Evolutionary conservation across 2,113 vertebrate species (phyloP).

Genomic region (Phainopepla nitens): DNA sequence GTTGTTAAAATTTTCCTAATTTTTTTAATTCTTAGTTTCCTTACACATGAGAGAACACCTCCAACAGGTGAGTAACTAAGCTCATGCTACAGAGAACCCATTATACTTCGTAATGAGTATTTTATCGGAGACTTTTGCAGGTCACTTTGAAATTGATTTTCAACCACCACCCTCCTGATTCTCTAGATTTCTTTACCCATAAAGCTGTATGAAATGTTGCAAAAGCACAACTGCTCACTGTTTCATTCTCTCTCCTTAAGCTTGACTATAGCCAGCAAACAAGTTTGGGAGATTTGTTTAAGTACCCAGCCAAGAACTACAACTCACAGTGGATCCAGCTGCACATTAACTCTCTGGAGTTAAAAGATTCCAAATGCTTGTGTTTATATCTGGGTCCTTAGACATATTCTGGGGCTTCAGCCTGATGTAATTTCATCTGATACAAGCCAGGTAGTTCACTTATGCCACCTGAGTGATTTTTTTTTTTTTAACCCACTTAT

Average conservation of each 20-base stretch:
- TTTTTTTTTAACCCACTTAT: background rate
- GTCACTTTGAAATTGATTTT: background rate
- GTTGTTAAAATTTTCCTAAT: background rate
- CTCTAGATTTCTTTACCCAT: background rate
- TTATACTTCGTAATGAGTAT: background rate
- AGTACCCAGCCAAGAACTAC: background rate
- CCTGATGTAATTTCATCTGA: background rate
- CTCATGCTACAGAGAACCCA: background rate
- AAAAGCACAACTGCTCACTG: background rate
- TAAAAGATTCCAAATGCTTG: background rate
- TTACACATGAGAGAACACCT: background rate
- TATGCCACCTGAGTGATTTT: background rate
- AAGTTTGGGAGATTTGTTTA: background rate
- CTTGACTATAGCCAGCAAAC: background rate
- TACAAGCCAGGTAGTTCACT: background rate
- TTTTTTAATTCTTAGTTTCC: background rate
- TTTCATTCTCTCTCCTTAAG: background rate
- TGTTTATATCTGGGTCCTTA: background rate
- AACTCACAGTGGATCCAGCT: background rate
- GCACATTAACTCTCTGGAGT: background rate
- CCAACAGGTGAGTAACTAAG: background rate
- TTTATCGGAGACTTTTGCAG: background rate
- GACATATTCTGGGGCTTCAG: background rate
- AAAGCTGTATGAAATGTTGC: background rate
- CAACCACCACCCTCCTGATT: background rate